These are phyloP conservation scores for Lepidurus apus DNA, from an alignment of 1,140 invertebrate species.

Conservation along the genomic window DNA sequence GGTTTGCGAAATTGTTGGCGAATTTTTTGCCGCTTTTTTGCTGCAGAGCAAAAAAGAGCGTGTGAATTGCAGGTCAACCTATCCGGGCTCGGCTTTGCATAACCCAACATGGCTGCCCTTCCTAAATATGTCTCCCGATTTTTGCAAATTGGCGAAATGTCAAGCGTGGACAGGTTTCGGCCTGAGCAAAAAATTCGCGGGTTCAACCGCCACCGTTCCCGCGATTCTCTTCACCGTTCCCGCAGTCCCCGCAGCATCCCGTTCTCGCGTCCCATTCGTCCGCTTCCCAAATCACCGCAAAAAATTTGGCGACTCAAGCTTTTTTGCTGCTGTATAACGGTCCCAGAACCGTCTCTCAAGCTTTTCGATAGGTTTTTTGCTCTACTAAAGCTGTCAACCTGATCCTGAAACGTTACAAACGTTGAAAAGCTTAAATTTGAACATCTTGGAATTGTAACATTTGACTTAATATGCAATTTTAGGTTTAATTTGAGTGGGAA, in stretches of 20 bases:
- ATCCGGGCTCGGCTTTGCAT: not conserved
- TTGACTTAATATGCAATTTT: not conserved
- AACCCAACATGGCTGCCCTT: not conserved
- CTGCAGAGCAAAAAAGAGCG: constrained; percentile 2
- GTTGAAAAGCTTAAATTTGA: not conserved
- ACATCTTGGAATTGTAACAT: not conserved
- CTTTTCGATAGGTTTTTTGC: not conserved
- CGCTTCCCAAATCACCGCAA: not conserved
- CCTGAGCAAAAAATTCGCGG: not conserved
- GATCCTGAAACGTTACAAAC: not conserved
- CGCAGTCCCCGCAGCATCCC: not conserved
- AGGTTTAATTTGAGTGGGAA: too few relatives aligned
- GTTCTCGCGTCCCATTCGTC: not conserved
- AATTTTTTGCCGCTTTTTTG: not conserved
- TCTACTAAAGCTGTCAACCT: not conserved
- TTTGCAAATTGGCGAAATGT: not conserved
- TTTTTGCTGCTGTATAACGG: constrained; percentile 15
- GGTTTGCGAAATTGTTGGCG: not conserved
- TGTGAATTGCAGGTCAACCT: not conserved
- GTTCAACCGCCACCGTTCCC: not conserved
- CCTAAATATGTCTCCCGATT: not conserved
- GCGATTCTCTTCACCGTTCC: not conserved
- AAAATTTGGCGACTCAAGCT: not conserved
- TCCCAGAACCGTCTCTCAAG: not conserved
- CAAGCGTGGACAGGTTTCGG: not conserved